A percentile compares a stretch with the other conserved stretches of the same genome.
phyloP scores from a whole-genome alignment of 1,140 invertebrate species.

The Neodiprion virginianus region DNA sequence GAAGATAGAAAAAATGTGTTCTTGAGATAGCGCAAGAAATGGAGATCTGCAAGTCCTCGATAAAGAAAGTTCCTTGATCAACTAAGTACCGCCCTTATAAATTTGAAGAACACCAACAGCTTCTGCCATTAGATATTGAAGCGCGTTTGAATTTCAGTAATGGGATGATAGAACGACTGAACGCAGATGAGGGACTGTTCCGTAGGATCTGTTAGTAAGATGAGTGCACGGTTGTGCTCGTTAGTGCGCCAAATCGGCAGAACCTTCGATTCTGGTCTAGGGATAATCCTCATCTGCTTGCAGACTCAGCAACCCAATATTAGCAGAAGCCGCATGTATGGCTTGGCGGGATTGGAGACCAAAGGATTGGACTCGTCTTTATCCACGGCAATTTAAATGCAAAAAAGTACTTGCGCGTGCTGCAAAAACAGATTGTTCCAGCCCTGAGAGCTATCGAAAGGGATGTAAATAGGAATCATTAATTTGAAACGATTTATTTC shows the following conservation, averaged over 20 bases:
- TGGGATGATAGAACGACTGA: background rate
- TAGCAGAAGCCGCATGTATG: conserved; percentile 36
- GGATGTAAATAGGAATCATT: background rate
- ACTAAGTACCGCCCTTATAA: background rate
- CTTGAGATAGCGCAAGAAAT: too few species aligned
- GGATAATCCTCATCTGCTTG: conserved; percentile 16
- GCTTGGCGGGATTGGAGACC: conserved; percentile 29
- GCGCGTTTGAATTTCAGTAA: background rate
- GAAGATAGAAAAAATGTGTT: too few species aligned
- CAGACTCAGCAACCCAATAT: conserved; percentile 26
- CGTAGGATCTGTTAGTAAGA: conserved; percentile 21
- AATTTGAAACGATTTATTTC: background rate
- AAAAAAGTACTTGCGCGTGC: conserved; percentile 28
- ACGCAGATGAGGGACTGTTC: background rate
- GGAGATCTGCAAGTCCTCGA: too few species aligned
- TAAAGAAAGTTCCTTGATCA: too few species aligned
- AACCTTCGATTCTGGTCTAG: conserved; percentile 21
- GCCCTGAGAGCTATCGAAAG: background rate
- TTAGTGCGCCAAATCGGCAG: conserved; percentile 21
- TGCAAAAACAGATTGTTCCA: conserved; percentile 26
- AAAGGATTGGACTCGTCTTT: conserved; percentile 33
- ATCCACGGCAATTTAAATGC: conserved; percentile 33
- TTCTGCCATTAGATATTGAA: background rate
- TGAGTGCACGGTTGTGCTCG: conserved; percentile 27
- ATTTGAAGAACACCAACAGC: background rate